phyloP scores from a whole-genome alignment of 2,113 vertebrate species.

The Taxidea taxus region DNA sequence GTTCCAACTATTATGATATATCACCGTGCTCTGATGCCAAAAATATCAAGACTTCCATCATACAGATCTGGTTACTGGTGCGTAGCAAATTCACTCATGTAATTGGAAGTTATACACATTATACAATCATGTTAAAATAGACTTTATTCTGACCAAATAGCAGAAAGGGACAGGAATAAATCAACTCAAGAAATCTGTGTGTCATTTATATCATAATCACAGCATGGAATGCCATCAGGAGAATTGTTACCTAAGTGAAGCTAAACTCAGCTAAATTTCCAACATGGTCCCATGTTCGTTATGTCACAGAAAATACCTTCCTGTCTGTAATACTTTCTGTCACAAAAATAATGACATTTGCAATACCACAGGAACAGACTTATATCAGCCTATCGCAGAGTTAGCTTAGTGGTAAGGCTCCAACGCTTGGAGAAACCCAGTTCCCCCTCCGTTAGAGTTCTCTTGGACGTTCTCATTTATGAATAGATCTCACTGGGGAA shows the following conservation, averaged over 20 bases:
- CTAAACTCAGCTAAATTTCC: not conserved
- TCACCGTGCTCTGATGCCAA: fast-evolving
- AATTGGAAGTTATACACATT: not conserved
- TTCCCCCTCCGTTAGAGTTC: not conserved
- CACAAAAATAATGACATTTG: not conserved
- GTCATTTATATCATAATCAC: not conserved
- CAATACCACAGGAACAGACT: fast-evolving
- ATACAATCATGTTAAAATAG: not conserved
- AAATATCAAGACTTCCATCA: not conserved
- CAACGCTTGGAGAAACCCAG: no score
- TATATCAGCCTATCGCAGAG: fast-evolving
- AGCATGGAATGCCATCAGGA: fast-evolving
- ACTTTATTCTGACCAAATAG: not conserved
- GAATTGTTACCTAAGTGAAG: not conserved
- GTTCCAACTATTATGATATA: not conserved
- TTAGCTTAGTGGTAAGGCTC: fast-evolving
- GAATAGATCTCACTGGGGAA: not conserved
- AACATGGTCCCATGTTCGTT: not conserved
- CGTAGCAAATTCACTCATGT: not conserved
- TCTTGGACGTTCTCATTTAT: no score
- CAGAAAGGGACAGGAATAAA: not conserved
- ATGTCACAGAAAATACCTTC: not conserved
- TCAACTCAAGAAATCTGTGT: not conserved
- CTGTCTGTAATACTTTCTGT: not conserved
- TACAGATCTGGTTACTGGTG: not conserved